phyloP scores from a whole-genome alignment of 2,888 invertebrate genomes.

The Epinotia ramella region DNA sequence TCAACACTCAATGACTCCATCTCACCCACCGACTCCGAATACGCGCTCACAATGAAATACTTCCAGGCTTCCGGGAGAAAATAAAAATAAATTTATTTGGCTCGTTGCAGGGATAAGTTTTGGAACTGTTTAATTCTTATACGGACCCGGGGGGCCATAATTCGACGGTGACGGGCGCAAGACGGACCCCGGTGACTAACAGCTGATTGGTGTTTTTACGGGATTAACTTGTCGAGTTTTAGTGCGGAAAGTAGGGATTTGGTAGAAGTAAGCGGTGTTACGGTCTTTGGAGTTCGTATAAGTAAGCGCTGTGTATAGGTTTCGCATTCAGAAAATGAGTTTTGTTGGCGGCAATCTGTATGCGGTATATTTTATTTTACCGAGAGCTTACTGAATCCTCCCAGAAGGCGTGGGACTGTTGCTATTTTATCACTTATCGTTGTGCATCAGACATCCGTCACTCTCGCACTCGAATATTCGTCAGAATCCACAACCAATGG shows the following conservation, averaged over 20 bases:
- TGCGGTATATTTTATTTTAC: no score
- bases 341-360: no score
- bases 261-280: neutral
- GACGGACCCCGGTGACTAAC: slow-evolving; percentile 51
- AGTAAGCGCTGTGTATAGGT: neutral
- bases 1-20: neutral
- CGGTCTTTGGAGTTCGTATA: neutral
- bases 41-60: slow-evolving; percentile 67
- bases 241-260: neutral
- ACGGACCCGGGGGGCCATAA: slow-evolving; percentile 34
- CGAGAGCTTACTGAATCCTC: no score
- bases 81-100: slow-evolving; percentile 57
- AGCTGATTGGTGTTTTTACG: slow-evolving; percentile 18
- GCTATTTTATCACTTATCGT: no score
- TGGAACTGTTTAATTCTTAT: slow-evolving; percentile 61
- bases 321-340: no score
- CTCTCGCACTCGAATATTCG: no score
- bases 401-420: no score
- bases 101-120: slow-evolving; percentile 60
- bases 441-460: no score
- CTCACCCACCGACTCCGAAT: slow-evolving; percentile 4
- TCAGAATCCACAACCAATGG: no score
- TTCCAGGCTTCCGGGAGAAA: slow-evolving; percentile 63
- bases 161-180: slow-evolving; percentile 30
- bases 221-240: slow-evolving; percentile 9